Conservation (phyloP, 2,113 vertebrate species). For the Cyprinus carpio region DNA sequence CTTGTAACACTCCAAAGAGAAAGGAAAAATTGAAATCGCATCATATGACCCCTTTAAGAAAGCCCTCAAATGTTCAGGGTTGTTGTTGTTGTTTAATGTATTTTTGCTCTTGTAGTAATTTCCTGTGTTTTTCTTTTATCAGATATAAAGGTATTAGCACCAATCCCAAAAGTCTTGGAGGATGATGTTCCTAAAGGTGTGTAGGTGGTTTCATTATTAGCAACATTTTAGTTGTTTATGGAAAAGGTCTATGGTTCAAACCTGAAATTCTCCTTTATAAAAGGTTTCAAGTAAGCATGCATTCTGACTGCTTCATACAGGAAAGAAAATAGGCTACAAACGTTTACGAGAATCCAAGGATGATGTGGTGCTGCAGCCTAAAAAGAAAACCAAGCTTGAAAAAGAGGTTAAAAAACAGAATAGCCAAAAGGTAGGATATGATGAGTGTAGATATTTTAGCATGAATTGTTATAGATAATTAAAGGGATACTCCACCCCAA, state of each 20-base stretch:
- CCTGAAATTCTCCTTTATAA: background rate
- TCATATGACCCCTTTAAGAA: too few relatives aligned
- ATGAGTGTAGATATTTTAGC: background rate
- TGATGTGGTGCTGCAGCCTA: constrained; percentile 44
- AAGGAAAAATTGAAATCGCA: too few relatives aligned
- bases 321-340: constrained; percentile 39
- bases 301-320: constrained; percentile 20
- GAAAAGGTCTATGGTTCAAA: background rate
- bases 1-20: too few relatives aligned
- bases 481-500: too few relatives aligned
- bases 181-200: constrained; percentile 42
- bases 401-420: constrained; percentile 13
- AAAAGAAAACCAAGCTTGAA: constrained; percentile 47
- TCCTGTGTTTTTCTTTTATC: background rate
- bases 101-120: background rate
- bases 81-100: background rate
- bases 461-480: background rate
- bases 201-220: background rate
- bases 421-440: constrained; percentile 43
- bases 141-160: constrained; percentile 61
- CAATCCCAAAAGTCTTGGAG: constrained; percentile 2
- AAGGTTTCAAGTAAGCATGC: background rate
- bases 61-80: background rate
- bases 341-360: constrained; percentile 35
- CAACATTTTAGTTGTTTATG: background rate